Evolutionary conservation across 2,797 vertebrate genomes (phyloP).

Genomic region (Bradypus variegatus): DNA sequence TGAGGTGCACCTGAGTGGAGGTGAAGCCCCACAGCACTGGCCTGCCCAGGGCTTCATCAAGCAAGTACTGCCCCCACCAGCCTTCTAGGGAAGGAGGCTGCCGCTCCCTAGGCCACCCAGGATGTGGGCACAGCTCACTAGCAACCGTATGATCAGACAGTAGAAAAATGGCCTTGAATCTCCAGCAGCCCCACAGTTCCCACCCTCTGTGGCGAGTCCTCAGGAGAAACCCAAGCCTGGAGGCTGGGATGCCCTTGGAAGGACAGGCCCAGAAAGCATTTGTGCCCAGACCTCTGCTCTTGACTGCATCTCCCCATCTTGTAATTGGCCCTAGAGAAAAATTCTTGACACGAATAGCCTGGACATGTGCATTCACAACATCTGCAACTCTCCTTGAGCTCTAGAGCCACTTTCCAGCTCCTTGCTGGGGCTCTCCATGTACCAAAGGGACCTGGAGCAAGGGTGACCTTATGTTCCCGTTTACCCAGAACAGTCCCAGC

Average conservation of each 20-base stretch:
- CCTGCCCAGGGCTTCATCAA: not conserved
- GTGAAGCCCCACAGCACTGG: not conserved
- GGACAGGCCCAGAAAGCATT: not conserved
- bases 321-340: not conserved
- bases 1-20: not conserved
- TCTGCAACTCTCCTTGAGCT: not conserved
- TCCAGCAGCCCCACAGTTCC: not conserved
- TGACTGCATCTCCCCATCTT: not conserved
- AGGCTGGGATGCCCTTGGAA: not conserved
- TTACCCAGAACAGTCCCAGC: not conserved
- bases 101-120: not conserved
- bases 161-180: not conserved
- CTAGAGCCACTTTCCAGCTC: not conserved
- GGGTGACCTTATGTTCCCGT: not conserved
- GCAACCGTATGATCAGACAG: not conserved
- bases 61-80: not conserved
- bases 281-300: not conserved
- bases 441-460: not conserved
- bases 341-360: not conserved
- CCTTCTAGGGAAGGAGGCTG: not conserved
- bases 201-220: not conserved
- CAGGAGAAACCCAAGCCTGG: not conserved
- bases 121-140: not conserved
- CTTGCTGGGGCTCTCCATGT: not conserved
- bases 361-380: no score